These are phyloP conservation scores for Pithecia hirsuta DNA, from an alignment of 2,797 vertebrate genomes.

Conservation along the genomic window DNA sequence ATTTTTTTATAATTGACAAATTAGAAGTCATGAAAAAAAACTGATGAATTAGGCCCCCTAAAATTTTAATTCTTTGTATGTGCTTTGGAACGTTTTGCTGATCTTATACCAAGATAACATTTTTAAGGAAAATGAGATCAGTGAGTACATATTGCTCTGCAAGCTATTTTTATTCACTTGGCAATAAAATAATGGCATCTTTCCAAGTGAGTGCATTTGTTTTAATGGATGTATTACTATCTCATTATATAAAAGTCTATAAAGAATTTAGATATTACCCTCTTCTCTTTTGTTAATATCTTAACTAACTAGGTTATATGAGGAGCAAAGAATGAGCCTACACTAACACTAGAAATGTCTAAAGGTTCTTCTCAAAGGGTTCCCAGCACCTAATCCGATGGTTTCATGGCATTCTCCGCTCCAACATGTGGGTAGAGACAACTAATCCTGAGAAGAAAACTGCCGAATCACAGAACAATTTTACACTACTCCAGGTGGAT, in stretches of 20 bases:
- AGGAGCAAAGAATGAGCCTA: background rate
- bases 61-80: slow-evolving; percentile 22
- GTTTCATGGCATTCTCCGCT: background rate
- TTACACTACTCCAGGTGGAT: slow-evolving; percentile 7
- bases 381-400: slow-evolving; percentile 33
- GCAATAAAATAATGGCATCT: slow-evolving; percentile 38
- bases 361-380: slow-evolving; percentile 3
- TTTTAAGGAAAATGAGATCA: slow-evolving; percentile 50
- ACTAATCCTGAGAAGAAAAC: slow-evolving; percentile 34
- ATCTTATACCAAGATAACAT: background rate
- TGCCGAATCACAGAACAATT: slow-evolving; percentile 9
- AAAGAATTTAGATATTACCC: background rate
- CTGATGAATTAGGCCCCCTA: background rate
- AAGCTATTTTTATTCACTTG: slow-evolving; percentile 57
- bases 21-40: slow-evolving; percentile 28
- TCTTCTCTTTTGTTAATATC: slow-evolving; percentile 40
- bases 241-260: background rate
- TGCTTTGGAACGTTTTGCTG: slow-evolving; percentile 6
- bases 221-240: slow-evolving; percentile 41
- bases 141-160: slow-evolving; percentile 26
- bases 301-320: slow-evolving; percentile 7
- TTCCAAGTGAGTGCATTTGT: slow-evolving; percentile 51
- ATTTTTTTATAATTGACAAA: slow-evolving; percentile 49
- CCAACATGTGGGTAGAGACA: background rate
- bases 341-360: slow-evolving; percentile 4